Evolutionary conservation across 2,797 vertebrate genomes (phyloP).

Genomic region (Martes flavigula): DNA sequence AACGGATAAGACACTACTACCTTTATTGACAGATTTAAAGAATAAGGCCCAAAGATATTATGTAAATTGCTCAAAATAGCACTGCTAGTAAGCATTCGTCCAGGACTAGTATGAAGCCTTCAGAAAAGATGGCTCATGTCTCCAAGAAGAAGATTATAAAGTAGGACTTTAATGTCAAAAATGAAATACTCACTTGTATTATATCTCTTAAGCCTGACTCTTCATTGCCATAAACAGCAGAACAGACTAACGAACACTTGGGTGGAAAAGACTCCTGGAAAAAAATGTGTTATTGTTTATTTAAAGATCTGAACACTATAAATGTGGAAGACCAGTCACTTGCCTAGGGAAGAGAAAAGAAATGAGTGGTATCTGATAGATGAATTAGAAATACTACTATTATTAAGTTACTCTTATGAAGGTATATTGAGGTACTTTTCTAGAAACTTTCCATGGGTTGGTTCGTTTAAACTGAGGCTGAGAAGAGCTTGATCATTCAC

Average conservation of each 20-base stretch:
- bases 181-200: not conserved
- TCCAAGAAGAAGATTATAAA: slow-evolving; percentile 12
- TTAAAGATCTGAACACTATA: slow-evolving; percentile 8
- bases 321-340: not conserved
- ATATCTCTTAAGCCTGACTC: not conserved
- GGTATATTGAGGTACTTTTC: not conserved
- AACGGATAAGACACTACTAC: not conserved
- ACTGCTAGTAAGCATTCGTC: not conserved
- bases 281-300: not conserved
- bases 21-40: not conserved
- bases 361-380: not conserved
- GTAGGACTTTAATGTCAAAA: not conserved
- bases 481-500: not conserved
- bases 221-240: not conserved
- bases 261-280: not conserved
- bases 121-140: not conserved
- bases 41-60: not conserved
- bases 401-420: not conserved
- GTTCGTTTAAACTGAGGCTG: not conserved
- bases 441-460: slow-evolving; percentile 15
- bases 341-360: not conserved
- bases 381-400: not conserved
- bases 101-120: not conserved
- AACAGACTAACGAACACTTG: not conserved
- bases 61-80: slow-evolving; percentile 9